These are phyloP conservation scores for Terebella lapidaria DNA, from an alignment of 2,888 invertebrate genomes.

Conservation along the genomic window DNA sequence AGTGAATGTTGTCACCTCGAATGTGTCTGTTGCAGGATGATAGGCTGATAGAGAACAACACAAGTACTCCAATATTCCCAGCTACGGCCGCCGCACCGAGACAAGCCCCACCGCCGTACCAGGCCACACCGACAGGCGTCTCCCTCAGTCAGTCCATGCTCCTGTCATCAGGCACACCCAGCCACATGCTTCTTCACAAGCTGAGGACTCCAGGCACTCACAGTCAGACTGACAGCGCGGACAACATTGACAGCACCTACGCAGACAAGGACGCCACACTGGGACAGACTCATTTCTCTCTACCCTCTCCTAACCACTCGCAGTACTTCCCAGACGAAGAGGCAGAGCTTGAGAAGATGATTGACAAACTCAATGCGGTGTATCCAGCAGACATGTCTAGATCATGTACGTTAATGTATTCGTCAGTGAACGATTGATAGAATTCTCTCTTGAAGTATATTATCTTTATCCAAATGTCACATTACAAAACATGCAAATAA, in stretches of 20 bases:
- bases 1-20: no score
- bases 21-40: no score
- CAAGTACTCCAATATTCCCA: no score
- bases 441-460: neutral
- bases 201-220: no score
- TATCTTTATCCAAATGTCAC: neutral
- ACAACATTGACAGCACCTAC: no score
- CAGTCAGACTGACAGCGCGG: no score
- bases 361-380: neutral
- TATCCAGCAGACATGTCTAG: conserved; percentile 1
- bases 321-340: conserved; percentile 5
- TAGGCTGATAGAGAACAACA: no score
- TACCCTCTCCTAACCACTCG: conserved; percentile 4
- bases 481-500: no score
- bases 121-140: neutral
- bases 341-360: conserved; percentile 6
- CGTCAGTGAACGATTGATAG: neutral
- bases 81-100: no score
- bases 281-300: neutral
- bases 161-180: no score
- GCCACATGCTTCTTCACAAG: no score
- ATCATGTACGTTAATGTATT: conserved; percentile 4
- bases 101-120: neutral
- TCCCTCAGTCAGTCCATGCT: no score
- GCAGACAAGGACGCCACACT: conserved; percentile 1